Conservation (phyloP, 2,113 vertebrate species). For the Ardeotis arabs region DNA sequence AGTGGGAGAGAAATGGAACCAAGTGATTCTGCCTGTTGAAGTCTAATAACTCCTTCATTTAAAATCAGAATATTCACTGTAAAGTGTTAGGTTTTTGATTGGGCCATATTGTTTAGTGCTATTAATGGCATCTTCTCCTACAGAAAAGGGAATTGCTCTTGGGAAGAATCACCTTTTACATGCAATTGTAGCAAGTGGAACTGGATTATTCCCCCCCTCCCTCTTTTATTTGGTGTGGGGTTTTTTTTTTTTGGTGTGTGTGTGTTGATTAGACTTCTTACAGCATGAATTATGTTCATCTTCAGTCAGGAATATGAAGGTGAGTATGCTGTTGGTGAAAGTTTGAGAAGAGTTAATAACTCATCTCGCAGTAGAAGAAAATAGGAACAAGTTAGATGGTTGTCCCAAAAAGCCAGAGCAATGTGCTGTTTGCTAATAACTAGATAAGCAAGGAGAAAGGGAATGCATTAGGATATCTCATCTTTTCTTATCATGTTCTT, state of each 20-base stretch:
- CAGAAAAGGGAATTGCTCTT: neutral
- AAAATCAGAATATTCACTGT: slow-evolving; percentile 7
- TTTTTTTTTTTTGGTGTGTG: too few species aligned
- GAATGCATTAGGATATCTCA: neutral
- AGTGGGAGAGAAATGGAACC: slow-evolving; percentile 40
- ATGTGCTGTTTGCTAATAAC: slow-evolving; percentile 23
- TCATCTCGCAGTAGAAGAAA: neutral
- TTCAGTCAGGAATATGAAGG: neutral
- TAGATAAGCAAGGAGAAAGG: neutral
- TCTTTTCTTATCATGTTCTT: neutral
- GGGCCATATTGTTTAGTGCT: neutral
- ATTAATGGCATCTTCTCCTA: neutral
- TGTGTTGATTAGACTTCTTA: neutral
- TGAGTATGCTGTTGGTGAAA: neutral
- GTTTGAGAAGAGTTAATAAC: neutral
- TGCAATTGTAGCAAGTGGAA: neutral
- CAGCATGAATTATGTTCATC: neutral
- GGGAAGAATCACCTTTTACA: neutral
- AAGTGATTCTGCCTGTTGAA: slow-evolving; percentile 34
- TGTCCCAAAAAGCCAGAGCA: neutral
- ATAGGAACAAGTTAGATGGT: neutral
- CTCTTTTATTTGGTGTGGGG: neutral
- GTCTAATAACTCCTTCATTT: slow-evolving; percentile 57
- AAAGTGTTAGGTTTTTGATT: slow-evolving; percentile 8
- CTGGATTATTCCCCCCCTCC: neutral